A percentile compares a stretch with the other conserved stretches of the same genome.
Conservation (phyloP, 2,797 vertebrate genomes). For the Ptychadena robeensis region DNA sequence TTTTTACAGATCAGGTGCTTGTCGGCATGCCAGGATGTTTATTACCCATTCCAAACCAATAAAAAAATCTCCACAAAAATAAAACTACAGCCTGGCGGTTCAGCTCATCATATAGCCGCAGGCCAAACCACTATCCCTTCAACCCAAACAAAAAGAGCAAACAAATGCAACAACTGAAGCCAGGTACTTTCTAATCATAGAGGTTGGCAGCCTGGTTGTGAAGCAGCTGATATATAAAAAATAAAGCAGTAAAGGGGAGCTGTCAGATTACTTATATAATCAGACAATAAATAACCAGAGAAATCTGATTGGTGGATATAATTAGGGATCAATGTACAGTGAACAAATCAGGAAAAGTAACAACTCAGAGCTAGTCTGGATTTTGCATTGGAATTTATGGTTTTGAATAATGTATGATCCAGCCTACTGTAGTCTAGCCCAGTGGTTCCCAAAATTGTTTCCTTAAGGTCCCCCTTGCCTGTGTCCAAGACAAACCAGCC, state of each 20-base stretch:
- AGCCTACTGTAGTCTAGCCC: not conserved
- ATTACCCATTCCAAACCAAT: slow-evolving; percentile 4
- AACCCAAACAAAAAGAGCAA: not conserved
- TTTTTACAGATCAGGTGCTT: slow-evolving; percentile 52
- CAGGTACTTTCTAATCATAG: not conserved
- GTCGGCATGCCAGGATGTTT: slow-evolving; percentile 44
- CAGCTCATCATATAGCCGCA: slow-evolving; percentile 2
- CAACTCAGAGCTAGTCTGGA: not conserved
- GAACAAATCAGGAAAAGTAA: not conserved
- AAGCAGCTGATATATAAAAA: no score
- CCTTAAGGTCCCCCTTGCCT: no score
- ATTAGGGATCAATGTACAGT: no score
- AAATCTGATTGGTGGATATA: not conserved
- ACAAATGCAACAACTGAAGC: not conserved
- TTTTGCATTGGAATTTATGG: not conserved
- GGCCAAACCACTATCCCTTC: not conserved
- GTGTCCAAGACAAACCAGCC: no score
- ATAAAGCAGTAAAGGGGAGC: not conserved
- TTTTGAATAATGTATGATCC: not conserved
- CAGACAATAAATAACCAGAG: not conserved
- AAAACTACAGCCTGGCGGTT: not conserved
- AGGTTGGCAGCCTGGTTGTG: not conserved
- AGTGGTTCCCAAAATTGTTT: no score
- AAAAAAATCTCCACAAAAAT: slow-evolving; percentile 1
- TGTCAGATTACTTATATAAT: not conserved